Conservation (phyloP, 2,797 vertebrate species). For the Brachyrhaphis roseni region DNA sequence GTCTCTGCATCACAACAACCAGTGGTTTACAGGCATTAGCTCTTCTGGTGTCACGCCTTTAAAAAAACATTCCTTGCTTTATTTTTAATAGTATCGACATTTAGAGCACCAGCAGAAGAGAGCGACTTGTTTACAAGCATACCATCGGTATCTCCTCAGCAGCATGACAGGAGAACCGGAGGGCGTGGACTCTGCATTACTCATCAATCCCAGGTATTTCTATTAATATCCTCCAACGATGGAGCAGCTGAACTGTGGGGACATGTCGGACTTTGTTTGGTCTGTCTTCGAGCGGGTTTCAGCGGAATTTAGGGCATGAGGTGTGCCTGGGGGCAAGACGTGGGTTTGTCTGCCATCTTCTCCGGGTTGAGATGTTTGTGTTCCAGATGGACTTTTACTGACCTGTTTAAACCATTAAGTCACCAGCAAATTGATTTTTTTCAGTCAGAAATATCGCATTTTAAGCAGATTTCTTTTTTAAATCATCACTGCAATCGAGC, state of each 20-base stretch:
- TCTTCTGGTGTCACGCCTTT: conserved; percentile 57
- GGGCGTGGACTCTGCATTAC: conserved; percentile 61
- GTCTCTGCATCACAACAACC: conserved; percentile 18
- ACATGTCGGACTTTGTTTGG: conserved; percentile 77
- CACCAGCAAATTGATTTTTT: not conserved
- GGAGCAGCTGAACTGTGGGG: conserved; percentile 56
- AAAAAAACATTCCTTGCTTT: conserved; percentile 54
- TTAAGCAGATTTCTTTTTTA: not conserved
- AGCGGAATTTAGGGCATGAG: conserved; percentile 56
- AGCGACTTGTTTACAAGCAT: conserved; percentile 58
- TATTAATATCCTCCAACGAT: conserved; percentile 78
- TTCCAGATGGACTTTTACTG: conserved; percentile 25
- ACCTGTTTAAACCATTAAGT: not conserved
- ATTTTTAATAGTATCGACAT: conserved; percentile 45
- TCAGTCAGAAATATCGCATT: not conserved
- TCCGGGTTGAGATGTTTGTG: conserved; percentile 34
- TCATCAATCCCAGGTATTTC: conserved; percentile 80
- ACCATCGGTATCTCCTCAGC: conserved; percentile 51
- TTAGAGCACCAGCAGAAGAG: conserved; percentile 32
- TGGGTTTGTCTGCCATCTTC: conserved; percentile 48
- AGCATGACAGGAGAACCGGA: conserved; percentile 59
- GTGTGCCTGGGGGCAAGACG: conserved; percentile 58
- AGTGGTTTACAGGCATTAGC: conserved; percentile 16
- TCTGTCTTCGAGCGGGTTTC: conserved; percentile 61
- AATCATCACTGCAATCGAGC: not conserved